Evolutionary conservation across 1,140 invertebrate species (phyloP), one percentile per base, ranked within the genome.

Genomic region (Zaprionus lachaisei): DNA sequence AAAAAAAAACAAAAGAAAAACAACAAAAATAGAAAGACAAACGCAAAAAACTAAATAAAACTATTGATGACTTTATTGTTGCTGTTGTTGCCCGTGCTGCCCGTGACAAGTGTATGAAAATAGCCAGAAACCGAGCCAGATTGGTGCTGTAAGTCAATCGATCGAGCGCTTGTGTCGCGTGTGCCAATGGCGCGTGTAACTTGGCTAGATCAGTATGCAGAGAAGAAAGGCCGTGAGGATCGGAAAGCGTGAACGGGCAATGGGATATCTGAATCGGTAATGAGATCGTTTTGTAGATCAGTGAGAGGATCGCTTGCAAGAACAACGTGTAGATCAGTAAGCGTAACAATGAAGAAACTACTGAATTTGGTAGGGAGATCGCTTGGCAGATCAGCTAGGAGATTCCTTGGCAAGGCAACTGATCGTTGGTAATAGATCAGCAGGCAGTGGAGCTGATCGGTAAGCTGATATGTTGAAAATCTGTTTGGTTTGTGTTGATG

Each of bases 21-120:
- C 56, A 47, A 34, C 20, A 1, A 31, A 67, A 51, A 9, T 9
- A 31, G 28, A 28, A 7, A 28, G 26, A 31, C 7, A 31, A 31
- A 31, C 2, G 28, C 28, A 9, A 31, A 31, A 31, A 31, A 31
- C 1, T 12, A 62, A 57, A 80, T 55, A 24, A 69, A 22, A 14
- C 51, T 75, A 58, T 75, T 51, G 60, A 72, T 63, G 38, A 37
- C 22, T 62, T 68, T 37, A 14, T 37, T 68, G 54, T 56, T 49
- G 63, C 26, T 51, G 17, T 31, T 15, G 38, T 5, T 56, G 63
- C 51, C 61, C 70, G 78, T 81, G 76, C 9, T 38, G 63, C 56
- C 62, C 71, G 78, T 81, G 77, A 83, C 83, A 80, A 86, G 83
- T 82, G 79, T 82, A 68, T 82, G 76, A 66, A 80, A 79, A 84